Conservation (phyloP, 2,113 vertebrate genomes). For the Megaceryle torquata region DNA sequence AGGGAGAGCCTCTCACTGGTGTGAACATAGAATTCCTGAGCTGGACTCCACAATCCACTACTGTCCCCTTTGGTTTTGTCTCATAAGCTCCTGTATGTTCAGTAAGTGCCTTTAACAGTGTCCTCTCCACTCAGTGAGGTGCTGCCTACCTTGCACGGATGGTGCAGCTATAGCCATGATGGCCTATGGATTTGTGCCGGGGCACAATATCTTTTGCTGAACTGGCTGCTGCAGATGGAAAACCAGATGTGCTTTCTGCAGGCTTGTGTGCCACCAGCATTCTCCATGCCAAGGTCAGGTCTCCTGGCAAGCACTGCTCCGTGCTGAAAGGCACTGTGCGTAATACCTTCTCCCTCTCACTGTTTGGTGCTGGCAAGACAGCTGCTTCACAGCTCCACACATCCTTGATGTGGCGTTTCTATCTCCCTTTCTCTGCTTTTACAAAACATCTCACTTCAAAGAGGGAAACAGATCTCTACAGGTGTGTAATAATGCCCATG, state of each 20-base stretch:
- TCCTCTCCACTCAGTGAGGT: neutral
- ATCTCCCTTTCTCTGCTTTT: neutral
- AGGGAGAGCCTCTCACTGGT: neutral
- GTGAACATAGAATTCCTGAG: neutral
- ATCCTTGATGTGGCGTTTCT: rapidly evolving
- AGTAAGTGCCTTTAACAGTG: neutral
- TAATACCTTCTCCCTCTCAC: neutral
- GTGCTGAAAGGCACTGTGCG: neutral
- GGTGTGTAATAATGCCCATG: rapidly evolving
- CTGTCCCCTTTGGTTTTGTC: neutral
- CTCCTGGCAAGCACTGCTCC: neutral
- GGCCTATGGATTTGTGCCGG: neutral
- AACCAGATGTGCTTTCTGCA: rapidly evolving
- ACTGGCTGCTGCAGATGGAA: neutral
- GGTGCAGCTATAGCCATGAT: neutral
- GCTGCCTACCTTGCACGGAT: neutral
- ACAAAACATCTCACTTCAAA: neutral
- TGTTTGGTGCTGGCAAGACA: neutral
- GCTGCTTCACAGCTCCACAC: neutral
- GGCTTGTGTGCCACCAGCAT: neutral
- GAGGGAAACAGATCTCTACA: neutral
- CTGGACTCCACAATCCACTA: neutral
- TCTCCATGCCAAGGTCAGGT: neutral
- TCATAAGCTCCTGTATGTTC: neutral
- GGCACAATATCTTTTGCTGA: neutral